Evolutionary conservation across 1,140 invertebrate species (phyloP).

Genomic region (Cheumatopsyche charites): DNA sequence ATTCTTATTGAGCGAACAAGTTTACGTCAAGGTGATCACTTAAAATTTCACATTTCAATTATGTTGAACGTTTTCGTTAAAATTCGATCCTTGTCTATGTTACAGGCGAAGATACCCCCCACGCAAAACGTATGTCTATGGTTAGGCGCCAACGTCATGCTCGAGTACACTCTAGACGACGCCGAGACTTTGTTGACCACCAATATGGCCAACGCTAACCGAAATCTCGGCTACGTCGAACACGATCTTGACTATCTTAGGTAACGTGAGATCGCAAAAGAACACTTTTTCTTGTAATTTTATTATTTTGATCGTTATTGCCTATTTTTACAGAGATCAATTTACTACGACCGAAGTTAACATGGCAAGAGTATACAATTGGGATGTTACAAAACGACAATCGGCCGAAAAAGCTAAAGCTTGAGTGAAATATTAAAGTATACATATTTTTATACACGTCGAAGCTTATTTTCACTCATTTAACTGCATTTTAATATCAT

Average conservation of each 20-base stretch:
- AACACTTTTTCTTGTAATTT: no score
- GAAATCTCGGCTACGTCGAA: conserved; percentile 83
- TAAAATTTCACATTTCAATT: conserved; percentile 52
- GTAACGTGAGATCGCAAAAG: conserved; percentile 50
- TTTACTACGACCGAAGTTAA: conserved; percentile 98
- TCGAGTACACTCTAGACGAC: conserved; percentile 94
- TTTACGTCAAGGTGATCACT: conserved; percentile 81
- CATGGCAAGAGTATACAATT: conserved; percentile 95
- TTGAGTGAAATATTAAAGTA: neutral
- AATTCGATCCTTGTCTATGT: conserved; percentile 22
- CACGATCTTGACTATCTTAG: conserved; percentile 90
- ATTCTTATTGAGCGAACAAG: conserved; percentile 94
- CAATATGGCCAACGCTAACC: conserved; percentile 87
- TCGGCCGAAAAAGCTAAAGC: conserved; percentile 31
- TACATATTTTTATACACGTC: conserved; percentile 14
- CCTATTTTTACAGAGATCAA: conserved; percentile 79
- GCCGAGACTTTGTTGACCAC: conserved; percentile 85
- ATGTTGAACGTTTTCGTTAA: neutral
- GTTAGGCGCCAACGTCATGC: conserved; percentile 98
- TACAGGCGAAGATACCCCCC: conserved; percentile 78
- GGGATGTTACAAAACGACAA: conserved; percentile 86
- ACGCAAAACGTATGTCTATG: conserved; percentile 96
- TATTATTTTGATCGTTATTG: neutral
- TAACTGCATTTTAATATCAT: neutral
- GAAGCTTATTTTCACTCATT: neutral